Base-by-base conservation (phyloP, 2,113 vertebrate species). In the Calypte anna region DNA sequence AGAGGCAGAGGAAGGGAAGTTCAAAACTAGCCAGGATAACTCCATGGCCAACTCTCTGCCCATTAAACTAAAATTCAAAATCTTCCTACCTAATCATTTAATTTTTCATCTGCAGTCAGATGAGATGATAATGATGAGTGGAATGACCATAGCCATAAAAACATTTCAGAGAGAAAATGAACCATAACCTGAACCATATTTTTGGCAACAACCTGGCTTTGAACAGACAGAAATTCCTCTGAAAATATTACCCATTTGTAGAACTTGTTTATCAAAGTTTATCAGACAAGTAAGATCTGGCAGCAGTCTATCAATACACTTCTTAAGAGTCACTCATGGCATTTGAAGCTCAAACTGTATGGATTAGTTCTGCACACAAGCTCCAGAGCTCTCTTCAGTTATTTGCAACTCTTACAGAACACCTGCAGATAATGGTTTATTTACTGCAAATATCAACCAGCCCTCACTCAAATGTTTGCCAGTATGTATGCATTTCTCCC, bases 261-360 rank as follows among this genome's bases (percentile, higher is more conserved):
- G 36, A 53, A 67, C 19, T n/a, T 46, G 58, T 31, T 61, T 61
- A 38, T 38, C 53, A 40, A 48, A 75, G 54, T 57, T 63, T 53
- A 73, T 68, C 20, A 68, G n/a, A 57, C 40, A 66, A 76, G 16
- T 36, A 76, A 84, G 58, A 72, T 14, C 31, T n/a, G 30, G 36
- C 28, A 90, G 43, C 57, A 83, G 40, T 30, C 27, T 19, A 31
- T 10, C 67, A 40, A 40, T 36, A 57, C 3, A 8, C 33, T 55
- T 15, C 25, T 8, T 13, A 59, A 59, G 25, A 6, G 31, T 33
- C 61, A 69, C 50, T 61, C 25, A 59, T 0, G 0, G 27, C 38
- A 40, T 24, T 15, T 2, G 0, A 51, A 67, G 43, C 19, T 33
- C 43, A 57, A 43, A 67, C 18, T 28, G 40, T 11, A 44, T 2